Evolutionary conservation across 2,797 vertebrate genomes (phyloP), one percentile per base, ranked within the genome.

Genomic region (Crenuchus spilurus): DNA sequence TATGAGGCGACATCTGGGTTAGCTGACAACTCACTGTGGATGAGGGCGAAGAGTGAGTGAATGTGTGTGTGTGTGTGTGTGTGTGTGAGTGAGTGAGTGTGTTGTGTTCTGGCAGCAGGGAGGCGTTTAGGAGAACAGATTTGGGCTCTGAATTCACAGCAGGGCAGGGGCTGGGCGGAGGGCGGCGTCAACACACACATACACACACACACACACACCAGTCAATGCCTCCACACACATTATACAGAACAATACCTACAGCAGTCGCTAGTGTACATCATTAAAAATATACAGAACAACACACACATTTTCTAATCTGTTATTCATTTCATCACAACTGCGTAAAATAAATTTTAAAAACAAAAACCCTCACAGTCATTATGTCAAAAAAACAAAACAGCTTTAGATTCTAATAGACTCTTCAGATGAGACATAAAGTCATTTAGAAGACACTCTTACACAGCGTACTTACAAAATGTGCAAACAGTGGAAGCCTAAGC

Each of bases 1-100:
- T 92, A 92, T 88, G 88, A 85, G 80, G 78, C 86, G 84, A 89
- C 90, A 92, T 92, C 91, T 91, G 88, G 87, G 85, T 86, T 83
- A 75, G 77, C 80, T 87, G 90, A 90, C 86, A 86, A 88, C 85
- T 91, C 86, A 89, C 86, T 80, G 86, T 55, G 58, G 73, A 64
- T 79, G 77, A 79, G 72, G 79, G 79, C 41, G 71, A 75, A 75
- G 46, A 57, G 70, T 64, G 70, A 73, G 61, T 75, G 54, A 51
- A 26, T 67, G 57, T 77, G 74, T 74, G 66, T 74, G 44, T 69
- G 79, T 66, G 69, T 60, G 52, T 75, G 54, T 58, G 51, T 76
- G 44, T 72, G 61, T 70, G 66, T 71, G n/a, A n/a, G 39, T 73
- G 73, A 69, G 68, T 65, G 71, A 71, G 62, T 37, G 52, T 72